phyloP scores from a whole-genome alignment of 2,888 invertebrate genomes.

The Bedellia somnulentella region DNA sequence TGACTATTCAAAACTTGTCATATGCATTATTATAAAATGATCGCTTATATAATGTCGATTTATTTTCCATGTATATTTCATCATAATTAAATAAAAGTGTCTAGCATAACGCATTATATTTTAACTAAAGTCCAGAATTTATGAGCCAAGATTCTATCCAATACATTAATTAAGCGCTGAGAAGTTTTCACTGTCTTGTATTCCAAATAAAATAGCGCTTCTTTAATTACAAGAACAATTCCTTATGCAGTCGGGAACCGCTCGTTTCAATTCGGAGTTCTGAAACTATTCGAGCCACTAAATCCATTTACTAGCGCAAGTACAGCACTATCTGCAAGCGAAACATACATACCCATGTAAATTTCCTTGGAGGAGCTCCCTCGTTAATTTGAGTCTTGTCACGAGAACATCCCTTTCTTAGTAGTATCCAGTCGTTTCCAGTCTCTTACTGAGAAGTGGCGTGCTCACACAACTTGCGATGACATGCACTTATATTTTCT shows the following conservation, averaged over 20 bases:
- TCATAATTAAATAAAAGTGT: too few relatives aligned
- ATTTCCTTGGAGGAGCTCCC: conserved; percentile 30
- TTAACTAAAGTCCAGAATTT: too few relatives aligned
- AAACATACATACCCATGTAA: conserved; percentile 54
- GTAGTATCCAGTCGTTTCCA: conserved; percentile 17
- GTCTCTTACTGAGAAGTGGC: not conserved
- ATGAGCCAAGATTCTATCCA: too few relatives aligned
- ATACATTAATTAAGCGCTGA: not conserved
- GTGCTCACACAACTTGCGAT: too few relatives aligned
- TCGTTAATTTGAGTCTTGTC: conserved; percentile 52
- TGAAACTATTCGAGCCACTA: conserved; percentile 46
- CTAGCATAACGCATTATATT: too few relatives aligned
- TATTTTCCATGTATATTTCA: too few relatives aligned
- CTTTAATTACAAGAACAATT: conserved; percentile 32
- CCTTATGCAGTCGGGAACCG: conserved; percentile 20
- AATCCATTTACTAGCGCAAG: conserved; percentile 33
- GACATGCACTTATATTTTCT: too few relatives aligned
- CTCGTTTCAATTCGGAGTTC: conserved; percentile 24
- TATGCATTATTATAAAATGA: too few relatives aligned
- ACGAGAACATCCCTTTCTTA: conserved; percentile 49
- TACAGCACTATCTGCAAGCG: conserved; percentile 33
- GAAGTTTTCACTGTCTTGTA: conserved; percentile 1
- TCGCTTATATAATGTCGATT: too few relatives aligned
- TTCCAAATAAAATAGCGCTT: too few relatives aligned
- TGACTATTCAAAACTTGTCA: too few relatives aligned